Conservation (phyloP, 2,113 vertebrate genomes). For the Camelus dromedarius region DNA sequence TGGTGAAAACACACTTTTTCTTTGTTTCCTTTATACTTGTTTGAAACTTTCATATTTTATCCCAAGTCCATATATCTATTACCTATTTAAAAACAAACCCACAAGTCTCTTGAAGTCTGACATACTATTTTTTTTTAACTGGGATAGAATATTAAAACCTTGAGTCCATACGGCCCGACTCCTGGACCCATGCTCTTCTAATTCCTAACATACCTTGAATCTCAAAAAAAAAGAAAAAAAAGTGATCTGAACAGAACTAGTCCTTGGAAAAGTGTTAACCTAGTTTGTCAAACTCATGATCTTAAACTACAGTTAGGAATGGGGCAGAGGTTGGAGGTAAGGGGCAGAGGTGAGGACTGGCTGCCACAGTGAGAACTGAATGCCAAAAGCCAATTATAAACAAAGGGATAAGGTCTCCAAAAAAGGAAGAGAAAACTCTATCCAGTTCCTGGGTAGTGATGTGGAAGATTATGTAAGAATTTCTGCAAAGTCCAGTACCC, state of each 20-base stretch:
- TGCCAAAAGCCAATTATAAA: constrained; percentile 8
- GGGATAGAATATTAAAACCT: not conserved
- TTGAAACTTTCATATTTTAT: not conserved
- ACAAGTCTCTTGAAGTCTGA: not conserved
- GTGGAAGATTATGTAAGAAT: not conserved
- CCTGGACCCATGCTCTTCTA: not conserved
- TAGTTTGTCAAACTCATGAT: not conserved
- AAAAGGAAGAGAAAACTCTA: not conserved
- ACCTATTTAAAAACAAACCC: not conserved
- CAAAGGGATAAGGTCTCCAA: not conserved
- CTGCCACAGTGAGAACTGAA: not conserved
- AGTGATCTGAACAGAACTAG: not conserved
- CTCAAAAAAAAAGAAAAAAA: not conserved
- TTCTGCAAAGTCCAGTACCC: not conserved
- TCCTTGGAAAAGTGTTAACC: not conserved
- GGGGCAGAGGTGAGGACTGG: not conserved
- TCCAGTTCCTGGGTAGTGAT: not conserved
- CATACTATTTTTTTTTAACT: not conserved
- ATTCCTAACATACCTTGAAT: not conserved
- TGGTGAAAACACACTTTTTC: not conserved
- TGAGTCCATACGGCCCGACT: not conserved
- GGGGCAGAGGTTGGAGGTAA: not conserved
- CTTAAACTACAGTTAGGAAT: not conserved
- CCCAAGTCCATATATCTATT: not conserved
- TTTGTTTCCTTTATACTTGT: not conserved